A percentile compares a stretch with the other conserved stretches of the same genome.
These are phyloP conservation scores for Tragelaphus scriptus DNA, from an alignment of 2,113 vertebrate genomes.

Conservation along the genomic window DNA sequence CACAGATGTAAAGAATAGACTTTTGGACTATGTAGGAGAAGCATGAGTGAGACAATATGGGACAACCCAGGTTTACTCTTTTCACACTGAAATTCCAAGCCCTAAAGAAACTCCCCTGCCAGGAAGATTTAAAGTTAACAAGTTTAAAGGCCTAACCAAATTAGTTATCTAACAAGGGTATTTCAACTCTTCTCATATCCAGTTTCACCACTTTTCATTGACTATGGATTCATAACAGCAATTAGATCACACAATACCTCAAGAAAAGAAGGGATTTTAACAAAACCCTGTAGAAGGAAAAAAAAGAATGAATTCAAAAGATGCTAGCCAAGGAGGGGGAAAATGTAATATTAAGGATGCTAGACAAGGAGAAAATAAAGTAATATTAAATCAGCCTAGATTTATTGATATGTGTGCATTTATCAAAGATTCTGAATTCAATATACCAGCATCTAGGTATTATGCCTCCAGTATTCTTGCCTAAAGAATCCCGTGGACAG, in stretches of 20 bases:
- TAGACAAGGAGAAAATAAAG: too few relatives aligned
- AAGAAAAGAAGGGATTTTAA: neutral
- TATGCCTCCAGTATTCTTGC: neutral
- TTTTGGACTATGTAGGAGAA: neutral
- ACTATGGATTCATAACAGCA: neutral
- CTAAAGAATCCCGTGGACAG: neutral
- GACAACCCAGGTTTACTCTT: neutral
- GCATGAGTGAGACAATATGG: neutral
- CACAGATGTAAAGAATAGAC: neutral
- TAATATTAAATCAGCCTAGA: neutral
- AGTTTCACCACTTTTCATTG: neutral
- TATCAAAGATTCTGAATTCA: neutral
- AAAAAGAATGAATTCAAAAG: neutral
- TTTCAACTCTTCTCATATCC: neutral
- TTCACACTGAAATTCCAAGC: neutral
- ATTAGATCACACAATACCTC: neutral
- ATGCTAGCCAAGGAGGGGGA: neutral
- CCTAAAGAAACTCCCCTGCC: neutral
- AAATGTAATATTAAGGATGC: neutral
- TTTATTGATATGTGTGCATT: neutral
- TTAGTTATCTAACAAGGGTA: neutral
- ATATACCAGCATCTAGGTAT: neutral
- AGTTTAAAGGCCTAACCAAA: neutral
- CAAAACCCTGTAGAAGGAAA: neutral
- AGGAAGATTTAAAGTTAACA: neutral